phyloP scores from a whole-genome alignment of 2,888 invertebrate species.

The Timema podura region DNA sequence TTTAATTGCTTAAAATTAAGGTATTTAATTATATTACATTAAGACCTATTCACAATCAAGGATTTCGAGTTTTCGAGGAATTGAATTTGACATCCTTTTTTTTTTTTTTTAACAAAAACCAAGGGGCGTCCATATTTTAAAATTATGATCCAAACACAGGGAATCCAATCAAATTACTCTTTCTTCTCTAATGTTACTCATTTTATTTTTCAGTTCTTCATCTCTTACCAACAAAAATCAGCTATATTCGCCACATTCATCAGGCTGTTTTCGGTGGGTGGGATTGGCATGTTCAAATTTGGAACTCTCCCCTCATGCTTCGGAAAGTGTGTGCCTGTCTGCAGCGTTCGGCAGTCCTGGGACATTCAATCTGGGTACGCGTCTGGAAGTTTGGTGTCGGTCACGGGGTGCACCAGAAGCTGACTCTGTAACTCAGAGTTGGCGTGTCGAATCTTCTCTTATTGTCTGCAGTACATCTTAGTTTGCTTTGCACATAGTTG shows the following conservation, averaged over 20 bases:
- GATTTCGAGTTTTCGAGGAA: no score
- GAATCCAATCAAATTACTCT: no score
- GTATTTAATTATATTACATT: no score
- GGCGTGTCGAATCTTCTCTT: slow-evolving; percentile 32
- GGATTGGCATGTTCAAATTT: slow-evolving; percentile 46
- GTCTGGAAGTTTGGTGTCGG: slow-evolving; percentile 52
- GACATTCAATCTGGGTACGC: slow-evolving; percentile 62
- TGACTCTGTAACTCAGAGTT: slow-evolving; percentile 31
- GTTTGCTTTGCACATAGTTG: not conserved
- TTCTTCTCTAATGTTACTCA: no score
- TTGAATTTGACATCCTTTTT: no score
- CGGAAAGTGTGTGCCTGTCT: slow-evolving; percentile 55
- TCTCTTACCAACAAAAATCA: slow-evolving; percentile 38
- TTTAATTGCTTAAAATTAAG: no score
- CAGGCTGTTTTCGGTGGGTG: slow-evolving; percentile 45
- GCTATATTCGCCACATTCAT: slow-evolving; percentile 45
- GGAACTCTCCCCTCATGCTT: slow-evolving; percentile 50
- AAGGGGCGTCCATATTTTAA: no score
- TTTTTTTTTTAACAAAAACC: no score
- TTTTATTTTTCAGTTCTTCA: slow-evolving; percentile 32
- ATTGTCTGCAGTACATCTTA: slow-evolving; percentile 24
- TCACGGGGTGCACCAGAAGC: slow-evolving; percentile 29
- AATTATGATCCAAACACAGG: no score
- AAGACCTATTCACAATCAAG: no score
- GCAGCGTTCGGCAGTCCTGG: slow-evolving; percentile 61